phyloP scores from a whole-genome alignment of 2,888 invertebrate species.

The Pachycephus smyrnensis region DNA sequence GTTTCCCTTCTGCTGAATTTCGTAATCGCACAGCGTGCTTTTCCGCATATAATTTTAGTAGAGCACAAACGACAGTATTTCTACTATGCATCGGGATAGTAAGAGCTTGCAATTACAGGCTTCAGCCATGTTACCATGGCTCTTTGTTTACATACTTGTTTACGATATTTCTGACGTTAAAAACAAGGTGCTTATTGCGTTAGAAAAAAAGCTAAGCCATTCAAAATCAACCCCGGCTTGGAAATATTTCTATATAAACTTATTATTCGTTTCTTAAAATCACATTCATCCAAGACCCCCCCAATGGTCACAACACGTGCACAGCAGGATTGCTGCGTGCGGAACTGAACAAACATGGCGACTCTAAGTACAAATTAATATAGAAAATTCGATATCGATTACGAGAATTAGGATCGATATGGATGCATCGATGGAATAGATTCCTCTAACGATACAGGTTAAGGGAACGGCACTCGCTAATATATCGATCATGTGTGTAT shows the following conservation, averaged over 20 bases:
- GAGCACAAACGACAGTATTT: background rate
- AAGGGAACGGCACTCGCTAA: background rate
- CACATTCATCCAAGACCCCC: background rate
- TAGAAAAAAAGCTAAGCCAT: background rate
- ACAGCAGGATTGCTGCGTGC: background rate
- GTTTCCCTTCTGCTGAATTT: background rate
- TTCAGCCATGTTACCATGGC: background rate
- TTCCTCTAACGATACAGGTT: background rate
- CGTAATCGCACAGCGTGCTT: no score
- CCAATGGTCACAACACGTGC: background rate
- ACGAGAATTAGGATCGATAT: background rate
- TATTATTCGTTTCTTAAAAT: background rate
- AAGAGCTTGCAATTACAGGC: background rate
- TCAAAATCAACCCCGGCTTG: background rate
- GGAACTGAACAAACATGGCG: background rate
- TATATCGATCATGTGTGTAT: background rate
- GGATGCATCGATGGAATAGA: background rate
- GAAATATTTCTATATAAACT: background rate
- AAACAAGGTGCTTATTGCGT: background rate
- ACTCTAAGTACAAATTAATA: background rate
- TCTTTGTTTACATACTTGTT: background rate
- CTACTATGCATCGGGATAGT: background rate
- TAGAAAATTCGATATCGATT: background rate
- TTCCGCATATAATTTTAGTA: no score
- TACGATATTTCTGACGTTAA: background rate